Base-by-base conservation (phyloP, 2,888 invertebrate species). In the Ectemnius continuus region DNA sequence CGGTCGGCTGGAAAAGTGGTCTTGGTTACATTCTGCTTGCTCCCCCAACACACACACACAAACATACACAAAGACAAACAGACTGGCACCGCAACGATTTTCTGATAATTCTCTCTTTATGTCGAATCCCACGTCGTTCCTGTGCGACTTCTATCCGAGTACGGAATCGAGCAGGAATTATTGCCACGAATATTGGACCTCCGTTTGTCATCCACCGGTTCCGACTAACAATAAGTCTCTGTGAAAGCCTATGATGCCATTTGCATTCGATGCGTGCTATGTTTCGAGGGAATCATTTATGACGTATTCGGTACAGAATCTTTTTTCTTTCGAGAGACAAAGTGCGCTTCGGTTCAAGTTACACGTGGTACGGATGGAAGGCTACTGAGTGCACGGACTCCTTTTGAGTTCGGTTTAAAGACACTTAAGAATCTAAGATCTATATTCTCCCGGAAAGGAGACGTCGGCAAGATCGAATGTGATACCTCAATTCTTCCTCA, bases 131-230 rank as follows among this genome's bases (percentile, higher is more conserved):
- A 46, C 28, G 63, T 65, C 61, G 64, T 62, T 63, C 65, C 47
- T 65, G 59, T 48, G 57, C 16, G 52, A 63, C 80, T 70, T 76
- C 75, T 74, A 78, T 78, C 59, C 46, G 45, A 70, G 45, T 61
- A 57, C 26, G 16, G 67, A 60, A 28, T 70, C 11, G 62, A 28
- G 46, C 60, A 11, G 67, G 66, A 75, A 75, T 78, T 80, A 80
- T 81, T 64, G 79, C 82, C 56, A 47, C 63, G 71, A 75, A 79
- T 82, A 82, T 82, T 64, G 72, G 72, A 11, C 57, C 52, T 46
- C 57, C 67, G 68, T 81, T 82, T 75, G 66, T 82, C 81, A 75
- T 65, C 62, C 65, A 57, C 56, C 63, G 59, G 6, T 4, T 4
- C 23, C 23, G 23, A 36, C 5, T 36, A 36, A 36, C 36, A 36